Base-by-base conservation (phyloP, 2,113 vertebrate species). In the Cephalophus harveyi region DNA sequence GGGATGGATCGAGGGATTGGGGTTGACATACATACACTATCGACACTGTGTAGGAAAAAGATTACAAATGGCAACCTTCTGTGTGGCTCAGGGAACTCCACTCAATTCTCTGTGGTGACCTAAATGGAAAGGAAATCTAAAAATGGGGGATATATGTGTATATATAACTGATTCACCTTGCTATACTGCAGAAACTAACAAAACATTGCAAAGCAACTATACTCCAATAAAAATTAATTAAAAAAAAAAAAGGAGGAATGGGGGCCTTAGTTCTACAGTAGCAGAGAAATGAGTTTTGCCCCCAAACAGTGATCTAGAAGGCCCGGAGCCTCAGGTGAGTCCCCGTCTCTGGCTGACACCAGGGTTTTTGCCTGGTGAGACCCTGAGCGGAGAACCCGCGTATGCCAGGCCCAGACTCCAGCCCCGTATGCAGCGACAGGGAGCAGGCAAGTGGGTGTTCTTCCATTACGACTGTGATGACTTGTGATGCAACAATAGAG, bases 401-500 rank as follows among this genome's bases (percentile, higher is more conserved):
- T 81, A 3, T 0, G 21, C 2, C 55, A 1, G 3, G 6, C 40
- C 12, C 27, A 27, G 30, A 30, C 21, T 28, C 19, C 14, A 43
- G 6, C 64, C 30, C 14, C 1, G 2, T 30, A 9, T 30, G 15
- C 36, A 46, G 54, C 11, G 2, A 15, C 7, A 7, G 28, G 5
- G 6, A 81, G 12, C 36, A 36, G 14, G 36, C 8, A 33, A 12
- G 28, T 30, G 46, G 28, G 23, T 50, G 8, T 11, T 11, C 6
- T 81, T 81, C 30, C 30, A 33, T 6, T 27, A 13, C 9, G 3
- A 76, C 36, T 15, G 4, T 14, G n/a, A 46, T 43, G 64, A 33
- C 43, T 84, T 71, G 36, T 64, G 43, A 46, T 4, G 3, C 23
- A 57, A 19, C 5, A 28, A 4, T 2, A 48, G 13, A 48, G 50